Base-by-base conservation (phyloP, 2,888 invertebrate species). In the Drosophila anceps region DNA sequence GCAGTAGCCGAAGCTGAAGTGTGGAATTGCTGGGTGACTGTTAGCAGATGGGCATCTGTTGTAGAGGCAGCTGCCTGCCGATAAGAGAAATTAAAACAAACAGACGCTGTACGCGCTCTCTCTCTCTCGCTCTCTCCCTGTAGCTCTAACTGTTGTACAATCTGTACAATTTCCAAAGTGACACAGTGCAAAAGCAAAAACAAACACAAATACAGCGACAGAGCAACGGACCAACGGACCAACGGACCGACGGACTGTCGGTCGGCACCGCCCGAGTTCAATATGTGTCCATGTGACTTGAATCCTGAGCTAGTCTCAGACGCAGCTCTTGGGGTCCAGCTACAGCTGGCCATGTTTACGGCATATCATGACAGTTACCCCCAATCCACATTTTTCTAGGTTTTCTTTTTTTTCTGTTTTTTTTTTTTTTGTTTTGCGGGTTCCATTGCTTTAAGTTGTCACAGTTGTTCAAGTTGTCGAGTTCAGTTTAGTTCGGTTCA, bases 71-170 rank as follows among this genome's bases (percentile, higher is more conserved):
- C 88, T 80, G 84, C 75, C 86, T 83, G 84, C 86, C 86, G 84
- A 84, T 90, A 84, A 84, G 83, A 84, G 84, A 84, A 84, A 84
- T 84, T 84, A 84, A 84, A 84, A 73, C 90, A 90, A 84, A 84
- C 88, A 84, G 67, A 80, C 71, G 67, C 69, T 69, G 62, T 71
- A 69, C 61, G 68, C 63, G 64, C 66, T 10, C 18, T 12, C 18
- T 13, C 18, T 18, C 12, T 18, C 33, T 68, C 62, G 60, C 63
- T 66, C 69, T 18, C 48, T 29, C 29, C 3, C 12, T 24, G 5
- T 31, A 31, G 7, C 58, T 75, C 65, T 63, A 71, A 81, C 73
- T 83, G 66, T 64, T 69, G 50, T 77, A 77, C 86, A 83, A 83
- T 84, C 84, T 88, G 84, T 60, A 82, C 78, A 90, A 82, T 82